Evolutionary conservation across 2,888 invertebrate species (phyloP), one percentile per base, ranked within the genome.

Genomic region (Sarcophaga carnaria): DNA sequence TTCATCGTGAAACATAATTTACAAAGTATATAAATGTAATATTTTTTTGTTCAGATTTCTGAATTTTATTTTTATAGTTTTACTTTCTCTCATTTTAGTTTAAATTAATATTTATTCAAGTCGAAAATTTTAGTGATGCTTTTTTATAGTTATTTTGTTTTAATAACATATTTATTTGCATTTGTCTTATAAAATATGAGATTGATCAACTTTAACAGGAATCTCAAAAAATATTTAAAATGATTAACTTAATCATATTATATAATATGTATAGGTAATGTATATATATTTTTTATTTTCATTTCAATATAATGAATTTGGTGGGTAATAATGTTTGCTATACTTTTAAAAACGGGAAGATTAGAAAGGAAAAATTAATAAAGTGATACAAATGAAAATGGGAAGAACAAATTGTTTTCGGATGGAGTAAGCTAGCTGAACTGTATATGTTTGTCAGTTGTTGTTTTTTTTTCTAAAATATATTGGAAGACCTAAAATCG

Each of bases 291-390:
- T 67, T 67, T 37, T 67, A 45, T 77, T 60, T 66, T 66, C 67
- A 66, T 67, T 67, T 77, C 45, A 12, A 67, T 77, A 67, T n/a
- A 77, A 69, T 72, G 60, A 69, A 72, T 72, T 78, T 78, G 83
- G 83, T 83, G 77, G 83, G 83, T n/a, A 83, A 64, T 59, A 66
- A 80, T 66, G 66, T 54, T 54, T 72, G n/a, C 25, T 66, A 66
- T 72, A 25, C 22, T 70, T 49, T 3, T 20, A 12, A 54, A 54
- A 47, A 49, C 22, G 54, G 70, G 49, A 54, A 20, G 3, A 17
- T 66, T 54, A 14, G 54, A 12, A 54, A 14, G 12, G 17, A 17
- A 14, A 14, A 17, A 17, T 14, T 54, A 54, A 54, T 4, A 54
- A 54, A 14, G 17, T 54, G 14, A 17, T 54, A 17, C 17, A 17